Percentiles rank a stretch among this genome's conserved stretches.
phyloP scores from a whole-genome alignment of 2,888 invertebrate genomes.

The Phorcus lineatus region DNA sequence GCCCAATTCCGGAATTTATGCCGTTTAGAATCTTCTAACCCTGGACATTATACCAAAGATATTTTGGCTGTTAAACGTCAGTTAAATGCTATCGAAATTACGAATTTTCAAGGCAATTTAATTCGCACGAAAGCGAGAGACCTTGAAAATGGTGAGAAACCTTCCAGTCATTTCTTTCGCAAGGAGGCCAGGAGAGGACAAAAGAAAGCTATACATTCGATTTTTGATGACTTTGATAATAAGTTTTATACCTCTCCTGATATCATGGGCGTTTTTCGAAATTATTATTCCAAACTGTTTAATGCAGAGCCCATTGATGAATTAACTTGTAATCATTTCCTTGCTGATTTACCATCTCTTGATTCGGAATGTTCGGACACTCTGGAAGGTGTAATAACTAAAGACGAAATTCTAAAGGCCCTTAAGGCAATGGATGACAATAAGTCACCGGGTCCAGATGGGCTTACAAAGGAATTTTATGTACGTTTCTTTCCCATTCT shows the following conservation, averaged over 20 bases:
- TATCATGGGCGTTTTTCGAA: constrained; percentile 1
- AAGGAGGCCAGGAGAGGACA: constrained; percentile 12
- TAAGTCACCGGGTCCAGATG: constrained; percentile 46
- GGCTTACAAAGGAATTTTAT: constrained; percentile 46
- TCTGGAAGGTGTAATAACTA: constrained; percentile 8
- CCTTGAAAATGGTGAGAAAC: constrained; percentile 16
- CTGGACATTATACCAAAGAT: background rate
- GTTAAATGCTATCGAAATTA: background rate
- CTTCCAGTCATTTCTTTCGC: constrained; percentile 26
- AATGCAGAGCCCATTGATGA: constrained; percentile 16
- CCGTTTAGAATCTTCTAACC: background rate
- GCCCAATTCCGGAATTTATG: background rate
- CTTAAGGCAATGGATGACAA: constrained; percentile 35
- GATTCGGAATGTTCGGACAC: background rate
- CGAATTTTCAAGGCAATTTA: background rate
- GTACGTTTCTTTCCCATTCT: constrained; percentile 33
- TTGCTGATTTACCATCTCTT: constrained; percentile 17
- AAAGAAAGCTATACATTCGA: constrained; percentile 12
- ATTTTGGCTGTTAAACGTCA: background rate
- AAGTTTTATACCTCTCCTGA: background rate
- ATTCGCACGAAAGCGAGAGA: constrained; percentile 21
- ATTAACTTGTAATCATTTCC: background rate
- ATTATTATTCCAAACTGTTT: constrained; percentile 14
- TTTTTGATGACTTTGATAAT: background rate
- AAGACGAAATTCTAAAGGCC: constrained; percentile 10